Evolutionary conservation across 2,113 vertebrate species (phyloP).

Genomic region (Mellivora capensis): DNA sequence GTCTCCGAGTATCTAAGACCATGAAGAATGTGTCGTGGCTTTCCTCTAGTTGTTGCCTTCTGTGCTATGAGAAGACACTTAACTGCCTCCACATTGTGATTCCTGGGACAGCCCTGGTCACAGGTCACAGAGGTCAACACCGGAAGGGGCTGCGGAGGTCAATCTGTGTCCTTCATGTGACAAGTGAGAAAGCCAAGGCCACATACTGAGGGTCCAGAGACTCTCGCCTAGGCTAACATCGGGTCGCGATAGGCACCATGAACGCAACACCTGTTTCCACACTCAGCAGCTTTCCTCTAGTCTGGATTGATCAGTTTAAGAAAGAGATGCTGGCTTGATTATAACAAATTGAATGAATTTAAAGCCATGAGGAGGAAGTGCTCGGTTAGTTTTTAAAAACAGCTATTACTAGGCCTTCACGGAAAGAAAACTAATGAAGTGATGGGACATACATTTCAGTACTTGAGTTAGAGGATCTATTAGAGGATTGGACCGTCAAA

Average conservation of each 20-base stretch:
- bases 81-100: neutral
- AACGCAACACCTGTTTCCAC: neutral
- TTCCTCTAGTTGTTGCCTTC: neutral
- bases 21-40: neutral
- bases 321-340: neutral
- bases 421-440: neutral
- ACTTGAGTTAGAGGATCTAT: neutral
- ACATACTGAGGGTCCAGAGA: neutral
- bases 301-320: neutral
- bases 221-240: neutral
- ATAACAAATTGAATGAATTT: neutral
- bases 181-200: neutral
- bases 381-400: neutral
- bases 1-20: neutral
- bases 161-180: neutral
- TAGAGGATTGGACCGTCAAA: neutral
- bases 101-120: neutral
- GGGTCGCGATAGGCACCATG: rapidly evolving
- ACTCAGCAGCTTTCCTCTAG: neutral
- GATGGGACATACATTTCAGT: neutral
- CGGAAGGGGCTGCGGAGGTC: neutral
- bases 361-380: neutral
- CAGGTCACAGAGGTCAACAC: neutral
- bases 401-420: neutral
- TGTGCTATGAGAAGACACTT: neutral